Conservation (phyloP, 2,113 vertebrate species). For the Mugil cephalus region DNA sequence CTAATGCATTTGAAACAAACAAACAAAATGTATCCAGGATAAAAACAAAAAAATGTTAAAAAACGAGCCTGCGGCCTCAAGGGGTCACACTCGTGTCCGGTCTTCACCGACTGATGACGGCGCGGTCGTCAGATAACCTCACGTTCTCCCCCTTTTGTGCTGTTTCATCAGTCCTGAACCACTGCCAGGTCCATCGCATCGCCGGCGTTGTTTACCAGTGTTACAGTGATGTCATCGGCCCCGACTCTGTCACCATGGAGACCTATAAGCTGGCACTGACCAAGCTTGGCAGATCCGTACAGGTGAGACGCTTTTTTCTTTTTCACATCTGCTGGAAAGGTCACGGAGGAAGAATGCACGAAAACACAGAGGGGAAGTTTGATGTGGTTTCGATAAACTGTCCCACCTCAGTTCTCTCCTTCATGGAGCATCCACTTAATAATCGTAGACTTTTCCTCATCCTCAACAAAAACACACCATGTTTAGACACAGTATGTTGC, state of each 20-base stretch:
- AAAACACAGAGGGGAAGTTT: constrained; percentile 8
- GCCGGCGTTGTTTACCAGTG: constrained; percentile 90
- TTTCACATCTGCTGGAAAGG: constrained; percentile 29
- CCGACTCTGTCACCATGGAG: constrained; percentile 90
- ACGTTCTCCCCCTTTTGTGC: constrained; percentile 14
- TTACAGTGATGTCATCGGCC: constrained; percentile 90
- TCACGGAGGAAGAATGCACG: constrained; percentile 5
- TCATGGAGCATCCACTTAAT: not conserved
- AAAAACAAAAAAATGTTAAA: no score
- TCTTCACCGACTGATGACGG: not conserved
- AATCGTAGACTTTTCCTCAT: no score
- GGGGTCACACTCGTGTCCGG: not conserved
- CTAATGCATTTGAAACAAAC: constrained; percentile 32
- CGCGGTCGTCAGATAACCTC: not conserved
- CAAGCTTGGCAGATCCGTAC: constrained; percentile 83
- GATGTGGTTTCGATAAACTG: constrained; percentile 10
- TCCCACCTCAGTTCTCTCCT: not conserved
- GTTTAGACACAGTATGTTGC: no score
- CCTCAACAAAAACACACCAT: no score
- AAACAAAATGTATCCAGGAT: constrained; percentile 19
- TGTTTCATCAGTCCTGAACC: constrained; percentile 88
- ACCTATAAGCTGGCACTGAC: constrained; percentile 88
- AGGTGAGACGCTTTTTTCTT: constrained; percentile 83
- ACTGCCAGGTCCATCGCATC: constrained; percentile 91
- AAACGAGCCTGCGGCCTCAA: not conserved